Conservation (phyloP, 2,888 invertebrate genomes). For the Heterodera filipjevi region DNA sequence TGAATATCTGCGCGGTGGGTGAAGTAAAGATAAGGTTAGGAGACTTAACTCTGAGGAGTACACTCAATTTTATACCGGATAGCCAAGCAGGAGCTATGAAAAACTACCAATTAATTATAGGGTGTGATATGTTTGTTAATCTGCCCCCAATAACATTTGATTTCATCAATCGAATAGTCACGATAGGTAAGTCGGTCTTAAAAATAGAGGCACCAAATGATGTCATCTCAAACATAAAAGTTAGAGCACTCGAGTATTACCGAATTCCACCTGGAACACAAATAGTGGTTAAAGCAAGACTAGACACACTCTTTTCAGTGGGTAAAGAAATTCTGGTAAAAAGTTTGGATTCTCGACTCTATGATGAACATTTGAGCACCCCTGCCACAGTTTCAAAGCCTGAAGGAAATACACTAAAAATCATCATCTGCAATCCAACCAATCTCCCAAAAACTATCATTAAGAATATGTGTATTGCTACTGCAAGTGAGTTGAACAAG, state of each 20-base stretch:
- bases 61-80: not conserved
- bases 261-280: not conserved
- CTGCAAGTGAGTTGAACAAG: not conserved
- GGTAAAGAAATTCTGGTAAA: not conserved
- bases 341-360: not conserved
- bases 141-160: not conserved
- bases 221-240: not conserved
- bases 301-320: not conserved
- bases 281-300: not conserved
- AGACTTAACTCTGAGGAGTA: not conserved
- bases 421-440: not conserved
- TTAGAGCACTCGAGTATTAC: not conserved
- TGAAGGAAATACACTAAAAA: not conserved
- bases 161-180: not conserved
- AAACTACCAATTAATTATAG: not conserved
- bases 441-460: not conserved
- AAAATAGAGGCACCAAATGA: not conserved
- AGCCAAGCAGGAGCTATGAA: not conserved
- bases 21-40: not conserved
- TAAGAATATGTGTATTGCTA: not conserved
- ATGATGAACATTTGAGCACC: not conserved
- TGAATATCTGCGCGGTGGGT: not conserved
- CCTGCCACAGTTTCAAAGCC: not conserved
- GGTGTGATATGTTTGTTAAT: not conserved
- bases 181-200: not conserved